A percentile compares a stretch with the other conserved stretches of the same genome.
phyloP scores from a whole-genome alignment of 2,888 invertebrate species.

The Lymantria monacha region DNA sequence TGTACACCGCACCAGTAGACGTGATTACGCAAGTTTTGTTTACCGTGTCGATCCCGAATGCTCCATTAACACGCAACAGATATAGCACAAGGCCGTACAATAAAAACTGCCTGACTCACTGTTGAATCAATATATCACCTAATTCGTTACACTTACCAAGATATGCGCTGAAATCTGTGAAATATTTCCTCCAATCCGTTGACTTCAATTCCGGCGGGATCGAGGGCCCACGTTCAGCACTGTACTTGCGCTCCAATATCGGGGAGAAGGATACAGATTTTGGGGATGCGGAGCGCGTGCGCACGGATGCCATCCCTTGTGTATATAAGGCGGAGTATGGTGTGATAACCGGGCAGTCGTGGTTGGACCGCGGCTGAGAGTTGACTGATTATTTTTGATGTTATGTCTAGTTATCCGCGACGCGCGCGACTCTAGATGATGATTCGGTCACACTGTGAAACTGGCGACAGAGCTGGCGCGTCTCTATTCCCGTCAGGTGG shows the following conservation, averaged over 20 bases:
- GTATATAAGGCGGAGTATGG: constrained; percentile 64
- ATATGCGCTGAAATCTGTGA: constrained; percentile 77
- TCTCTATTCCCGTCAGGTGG: constrained; percentile 81
- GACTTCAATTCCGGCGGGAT: constrained; percentile 62
- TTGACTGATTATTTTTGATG: constrained; percentile 75
- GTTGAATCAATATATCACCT: constrained; percentile 35
- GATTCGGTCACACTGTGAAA: constrained; percentile 72
- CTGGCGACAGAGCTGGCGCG: constrained; percentile 70
- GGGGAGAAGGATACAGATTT: constrained; percentile 85
- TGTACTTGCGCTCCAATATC: constrained; percentile 82
- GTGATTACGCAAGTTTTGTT: constrained; percentile 71
- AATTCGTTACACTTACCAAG: constrained; percentile 67
- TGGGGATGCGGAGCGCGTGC: constrained; percentile 85
- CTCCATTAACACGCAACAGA: constrained; percentile 71
- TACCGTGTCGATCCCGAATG: constrained; percentile 63
- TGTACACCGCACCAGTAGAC: constrained; percentile 32
- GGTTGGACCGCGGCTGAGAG: constrained; percentile 69
- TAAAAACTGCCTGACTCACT: constrained; percentile 69
- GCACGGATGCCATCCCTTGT: constrained; percentile 82
- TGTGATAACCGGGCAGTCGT: constrained; percentile 67
- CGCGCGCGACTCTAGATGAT: constrained; percentile 72
- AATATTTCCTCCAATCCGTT: constrained; percentile 75
- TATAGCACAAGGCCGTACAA: constrained; percentile 76
- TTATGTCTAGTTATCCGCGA: constrained; percentile 69
- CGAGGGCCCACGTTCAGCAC: constrained; percentile 63